Base-by-base conservation (phyloP, 2,113 vertebrate genomes). In the Phaetusa simplex region DNA sequence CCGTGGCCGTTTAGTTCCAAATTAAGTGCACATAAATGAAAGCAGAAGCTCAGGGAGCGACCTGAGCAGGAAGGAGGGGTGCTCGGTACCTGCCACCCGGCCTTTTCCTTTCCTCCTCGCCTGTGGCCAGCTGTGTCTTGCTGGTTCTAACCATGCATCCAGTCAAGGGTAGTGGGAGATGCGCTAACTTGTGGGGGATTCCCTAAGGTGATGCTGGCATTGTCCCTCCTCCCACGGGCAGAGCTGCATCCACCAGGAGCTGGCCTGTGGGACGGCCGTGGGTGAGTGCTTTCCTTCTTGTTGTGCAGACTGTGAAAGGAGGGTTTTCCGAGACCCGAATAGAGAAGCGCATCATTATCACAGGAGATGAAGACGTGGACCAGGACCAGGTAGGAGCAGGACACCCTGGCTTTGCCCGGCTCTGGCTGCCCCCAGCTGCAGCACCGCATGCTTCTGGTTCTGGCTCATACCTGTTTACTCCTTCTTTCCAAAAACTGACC, bases 301-400 rank as follows among this genome's bases (percentile, higher is more conserved):
- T 71, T 38, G 52, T 82, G 18, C 98, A 99, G 99, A 99, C 99
- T 96, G 99, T 99, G 97, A 99, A 99, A 98, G 99, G 99, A 79
- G 99, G 99, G 30, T 99, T 99, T 98, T 99, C 99, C 2, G 99
- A 99, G 98, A 99, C 99, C 6, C 98, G 99, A 92, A 99, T 99
- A 36, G 99, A 99, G 98, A 99, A 99, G 92, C 98, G 99, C 97
- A 99, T 99, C 96, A 99, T 99, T 73, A 99, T 99, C 95, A 99
- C 99, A 3, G 99, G 99, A 89, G 99, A 99, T 27, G 99, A 99
- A 87, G 99, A 99, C 29, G 99, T 99, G 88, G 99, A 99, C 96
- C 99, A 99, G 98, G 99, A 99, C 97, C 99, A 99, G 99, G 99
- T 99, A 98, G 45, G 94, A 95, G 62, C 80, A 50, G 80, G 69